A percentile compares a stretch with the other conserved stretches of the same genome.
phyloP scores from a whole-genome alignment of 2,888 invertebrate species.

The Diaperis boleti region DNA sequence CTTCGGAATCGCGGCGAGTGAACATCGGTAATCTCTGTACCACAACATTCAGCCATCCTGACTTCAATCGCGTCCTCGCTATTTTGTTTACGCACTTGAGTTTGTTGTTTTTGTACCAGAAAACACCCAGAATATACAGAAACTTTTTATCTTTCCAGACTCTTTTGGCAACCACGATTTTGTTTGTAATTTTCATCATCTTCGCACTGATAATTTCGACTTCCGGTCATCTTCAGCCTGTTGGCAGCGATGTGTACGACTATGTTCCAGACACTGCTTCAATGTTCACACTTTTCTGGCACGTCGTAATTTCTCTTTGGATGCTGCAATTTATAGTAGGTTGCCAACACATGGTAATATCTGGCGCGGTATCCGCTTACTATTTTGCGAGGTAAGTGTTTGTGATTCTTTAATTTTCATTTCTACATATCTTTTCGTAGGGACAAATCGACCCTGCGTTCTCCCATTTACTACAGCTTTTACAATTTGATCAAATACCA shows the following conservation, averaged over 20 bases:
- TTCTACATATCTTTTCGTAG: conserved; percentile 22
- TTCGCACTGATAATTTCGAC: conserved; percentile 15
- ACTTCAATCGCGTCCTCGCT: too few species aligned
- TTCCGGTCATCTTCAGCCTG: conserved; percentile 33
- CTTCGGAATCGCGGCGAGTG: too few species aligned
- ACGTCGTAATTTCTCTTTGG: conserved; percentile 71
- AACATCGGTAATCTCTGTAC: too few species aligned
- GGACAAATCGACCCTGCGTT: conserved; percentile 42
- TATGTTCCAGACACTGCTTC: conserved; percentile 59
- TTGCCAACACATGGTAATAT: conserved; percentile 74
- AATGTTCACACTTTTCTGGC: conserved; percentile 64
- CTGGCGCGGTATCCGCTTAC: conserved; percentile 73
- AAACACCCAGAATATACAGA: too few species aligned
- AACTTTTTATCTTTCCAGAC: conserved; percentile 42
- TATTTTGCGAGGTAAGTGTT: conserved; percentile 57
- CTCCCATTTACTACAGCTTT: conserved; percentile 44
- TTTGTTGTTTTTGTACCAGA: too few species aligned
- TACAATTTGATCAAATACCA: conserved; percentile 44
- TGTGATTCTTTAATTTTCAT: not conserved
- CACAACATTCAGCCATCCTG: too few species aligned
- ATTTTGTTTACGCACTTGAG: too few species aligned
- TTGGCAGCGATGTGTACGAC: conserved; percentile 6
- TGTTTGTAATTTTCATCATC: conserved; percentile 13
- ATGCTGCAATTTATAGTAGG: conserved; percentile 72
- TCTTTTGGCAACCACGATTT: conserved; percentile 8